Conservation (phyloP, 2,113 vertebrate genomes). For the Alaudala cheleensis region DNA sequence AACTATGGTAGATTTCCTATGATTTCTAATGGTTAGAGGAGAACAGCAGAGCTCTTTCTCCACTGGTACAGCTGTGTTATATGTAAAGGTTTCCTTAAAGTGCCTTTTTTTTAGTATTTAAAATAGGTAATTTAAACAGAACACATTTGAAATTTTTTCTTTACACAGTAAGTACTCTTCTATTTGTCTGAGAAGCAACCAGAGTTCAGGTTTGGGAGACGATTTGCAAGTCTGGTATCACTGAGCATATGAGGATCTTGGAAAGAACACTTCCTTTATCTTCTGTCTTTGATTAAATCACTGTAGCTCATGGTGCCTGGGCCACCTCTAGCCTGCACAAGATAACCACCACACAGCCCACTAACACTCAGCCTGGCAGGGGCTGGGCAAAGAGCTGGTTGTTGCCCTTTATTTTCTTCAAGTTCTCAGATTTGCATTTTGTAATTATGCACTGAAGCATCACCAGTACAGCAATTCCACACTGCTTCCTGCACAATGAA, state of each 20-base stretch:
- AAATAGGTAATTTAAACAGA: not conserved
- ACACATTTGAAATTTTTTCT: not conserved
- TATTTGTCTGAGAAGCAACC: not conserved
- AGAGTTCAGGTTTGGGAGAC: not conserved
- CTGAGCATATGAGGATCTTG: rapidly evolving
- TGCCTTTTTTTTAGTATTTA: not conserved
- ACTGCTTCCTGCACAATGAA: not conserved
- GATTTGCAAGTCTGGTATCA: not conserved
- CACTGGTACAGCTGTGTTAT: not conserved
- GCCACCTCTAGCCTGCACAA: not conserved
- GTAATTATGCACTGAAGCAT: not conserved
- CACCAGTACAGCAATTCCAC: not conserved
- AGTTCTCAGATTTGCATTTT: not conserved
- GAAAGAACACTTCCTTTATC: not conserved
- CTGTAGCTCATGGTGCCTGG: not conserved
- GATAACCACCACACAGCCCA: not conserved
- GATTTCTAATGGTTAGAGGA: not conserved
- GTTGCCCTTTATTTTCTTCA: not conserved
- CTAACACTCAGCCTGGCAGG: not conserved
- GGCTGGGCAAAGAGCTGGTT: not conserved
- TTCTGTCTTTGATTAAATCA: not conserved
- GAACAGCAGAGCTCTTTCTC: not conserved
- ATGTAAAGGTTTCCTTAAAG: not conserved
- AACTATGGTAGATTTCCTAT: not conserved
- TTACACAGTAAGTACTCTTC: not conserved